A percentile compares a stretch with the other conserved stretches of the same genome.
phyloP scores from a whole-genome alignment of 2,113 vertebrate genomes.

The Oncorhynchus nerka region DNA sequence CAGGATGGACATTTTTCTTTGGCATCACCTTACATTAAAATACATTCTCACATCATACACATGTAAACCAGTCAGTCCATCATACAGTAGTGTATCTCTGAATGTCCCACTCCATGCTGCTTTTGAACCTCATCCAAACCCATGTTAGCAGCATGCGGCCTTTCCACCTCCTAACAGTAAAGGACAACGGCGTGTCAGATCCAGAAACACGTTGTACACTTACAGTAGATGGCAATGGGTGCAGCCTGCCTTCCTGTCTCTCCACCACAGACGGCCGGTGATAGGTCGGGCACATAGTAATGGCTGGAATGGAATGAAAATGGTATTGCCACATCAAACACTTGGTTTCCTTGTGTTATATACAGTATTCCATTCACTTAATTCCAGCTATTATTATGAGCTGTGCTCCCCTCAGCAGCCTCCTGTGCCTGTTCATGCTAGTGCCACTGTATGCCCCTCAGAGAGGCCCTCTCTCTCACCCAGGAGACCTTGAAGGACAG shows the following conservation, averaged over 20 bases:
- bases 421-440: neutral
- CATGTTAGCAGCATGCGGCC: neutral
- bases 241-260: neutral
- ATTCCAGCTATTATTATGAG: no score
- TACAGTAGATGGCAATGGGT: neutral
- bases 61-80: no score
- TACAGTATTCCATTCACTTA: no score
- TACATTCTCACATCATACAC: no score
- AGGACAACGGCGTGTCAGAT: neutral
- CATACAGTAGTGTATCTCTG: neutral
- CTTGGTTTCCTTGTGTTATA: no score
- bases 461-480: no score
- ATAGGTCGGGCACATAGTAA: conserved; percentile 7
- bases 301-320: no score
- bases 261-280: neutral
- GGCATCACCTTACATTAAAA: no score
- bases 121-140: neutral
- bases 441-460: neutral
- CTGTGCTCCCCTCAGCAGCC: no score
- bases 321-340: no score
- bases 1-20: no score
- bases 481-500: no score
- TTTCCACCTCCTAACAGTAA: neutral
- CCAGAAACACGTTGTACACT: neutral
- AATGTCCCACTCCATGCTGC: neutral